phyloP scores from a whole-genome alignment of 2,113 vertebrate species.

The Peromyscus maniculatus region DNA sequence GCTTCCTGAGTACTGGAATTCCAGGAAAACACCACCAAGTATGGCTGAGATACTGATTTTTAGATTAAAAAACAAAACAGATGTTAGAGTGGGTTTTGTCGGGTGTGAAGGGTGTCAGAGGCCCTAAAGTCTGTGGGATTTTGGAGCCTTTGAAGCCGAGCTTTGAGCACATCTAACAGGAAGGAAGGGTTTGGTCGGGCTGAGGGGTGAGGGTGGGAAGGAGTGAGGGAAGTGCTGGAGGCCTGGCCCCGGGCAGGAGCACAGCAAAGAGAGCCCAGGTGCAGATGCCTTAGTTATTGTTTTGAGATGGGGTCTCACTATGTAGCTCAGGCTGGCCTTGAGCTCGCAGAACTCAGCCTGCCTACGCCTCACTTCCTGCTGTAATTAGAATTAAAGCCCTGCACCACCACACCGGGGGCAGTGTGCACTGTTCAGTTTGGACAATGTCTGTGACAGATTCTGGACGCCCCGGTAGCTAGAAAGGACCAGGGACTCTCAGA shows the following conservation, averaged over 20 bases:
- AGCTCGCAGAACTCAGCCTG: background rate
- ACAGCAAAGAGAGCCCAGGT: background rate
- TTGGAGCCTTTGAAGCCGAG: background rate
- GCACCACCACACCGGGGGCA: background rate
- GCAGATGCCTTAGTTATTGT: background rate
- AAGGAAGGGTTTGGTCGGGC: conserved; percentile 67
- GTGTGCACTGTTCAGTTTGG: background rate
- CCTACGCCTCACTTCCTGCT: background rate
- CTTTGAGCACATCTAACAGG: conserved; percentile 61
- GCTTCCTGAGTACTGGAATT: background rate
- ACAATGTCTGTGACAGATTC: background rate
- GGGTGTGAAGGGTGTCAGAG: background rate
- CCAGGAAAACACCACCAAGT: background rate
- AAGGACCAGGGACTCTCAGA: background rate
- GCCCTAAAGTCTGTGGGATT: background rate
- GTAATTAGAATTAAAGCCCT: background rate
- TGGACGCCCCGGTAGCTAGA: background rate
- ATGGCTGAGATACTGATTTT: background rate
- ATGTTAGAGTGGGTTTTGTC: background rate
- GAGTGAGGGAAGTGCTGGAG: background rate
- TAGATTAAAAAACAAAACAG: background rate
- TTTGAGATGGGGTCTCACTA: background rate
- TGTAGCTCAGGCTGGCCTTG: background rate
- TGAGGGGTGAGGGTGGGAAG: background rate
- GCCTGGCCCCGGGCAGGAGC: background rate